phyloP scores from a whole-genome alignment of 2,888 invertebrate species.

The Zeuzera pyrina region DNA sequence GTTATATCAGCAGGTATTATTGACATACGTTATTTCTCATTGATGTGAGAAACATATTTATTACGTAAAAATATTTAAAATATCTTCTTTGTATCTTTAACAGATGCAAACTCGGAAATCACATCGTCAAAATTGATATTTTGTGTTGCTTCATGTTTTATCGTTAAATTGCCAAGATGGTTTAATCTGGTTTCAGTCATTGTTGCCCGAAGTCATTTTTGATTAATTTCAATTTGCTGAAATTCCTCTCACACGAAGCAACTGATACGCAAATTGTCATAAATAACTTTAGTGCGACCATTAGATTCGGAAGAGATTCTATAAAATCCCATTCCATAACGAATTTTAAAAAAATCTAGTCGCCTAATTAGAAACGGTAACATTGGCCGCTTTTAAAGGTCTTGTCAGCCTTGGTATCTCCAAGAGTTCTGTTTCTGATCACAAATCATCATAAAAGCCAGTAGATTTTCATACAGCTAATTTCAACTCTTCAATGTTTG shows the following conservation, averaged over 20 bases:
- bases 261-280: slow-evolving; percentile 1
- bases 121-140: slow-evolving; percentile 2
- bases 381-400: no score
- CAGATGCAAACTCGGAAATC: slow-evolving; percentile 4
- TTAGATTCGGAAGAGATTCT: slow-evolving; percentile 9
- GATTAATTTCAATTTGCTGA: neutral
- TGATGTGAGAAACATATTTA: neutral
- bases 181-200: slow-evolving; percentile 1
- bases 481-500: no score
- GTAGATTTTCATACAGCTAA: no score
- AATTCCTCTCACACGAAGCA: slow-evolving; percentile 3
- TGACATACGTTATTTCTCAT: no score
- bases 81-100: slow-evolving; percentile 1
- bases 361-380: no score
- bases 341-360: slow-evolving; percentile 1
- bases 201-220: neutral
- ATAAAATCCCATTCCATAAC: slow-evolving; percentile 9
- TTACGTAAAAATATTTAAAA: neutral
- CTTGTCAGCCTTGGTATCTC: no score
- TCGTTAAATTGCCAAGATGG: slow-evolving; percentile 1
- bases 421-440: no score
- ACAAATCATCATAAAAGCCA: no score
- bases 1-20: no score
- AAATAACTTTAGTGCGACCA: slow-evolving; percentile 6
- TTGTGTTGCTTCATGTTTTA: slow-evolving; percentile 3